A percentile compares a stretch with the other conserved stretches of the same genome.
phyloP scores from a whole-genome alignment of 2,888 invertebrate species.

The Heliconius hortense region DNA sequence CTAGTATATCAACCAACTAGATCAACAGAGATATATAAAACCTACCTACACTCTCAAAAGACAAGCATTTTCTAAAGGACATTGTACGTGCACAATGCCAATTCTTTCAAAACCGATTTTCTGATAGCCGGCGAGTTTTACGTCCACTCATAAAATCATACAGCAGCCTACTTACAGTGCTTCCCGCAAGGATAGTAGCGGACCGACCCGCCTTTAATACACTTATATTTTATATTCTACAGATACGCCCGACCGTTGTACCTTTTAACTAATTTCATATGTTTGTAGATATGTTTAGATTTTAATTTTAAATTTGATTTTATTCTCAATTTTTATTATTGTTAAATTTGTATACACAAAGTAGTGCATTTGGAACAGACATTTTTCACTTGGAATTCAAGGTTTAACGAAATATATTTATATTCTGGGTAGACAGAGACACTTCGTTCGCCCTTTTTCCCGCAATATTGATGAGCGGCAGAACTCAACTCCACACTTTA shows the following conservation, averaged over 20 bases:
- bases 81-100: constrained; percentile 28
- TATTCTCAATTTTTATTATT: too few relatives aligned
- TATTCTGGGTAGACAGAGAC: too few relatives aligned
- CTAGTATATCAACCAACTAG: neutral
- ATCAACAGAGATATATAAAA: constrained; percentile 5
- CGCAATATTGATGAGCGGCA: too few relatives aligned
- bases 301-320: neutral
- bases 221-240: constrained; percentile 13
- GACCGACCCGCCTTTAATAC: constrained; percentile 11
- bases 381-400: too few relatives aligned
- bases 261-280: neutral
- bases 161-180: constrained; percentile 23
- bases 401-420: too few relatives aligned
- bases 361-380: too few relatives aligned
- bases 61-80: constrained; percentile 14
- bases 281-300: neutral
- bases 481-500: too few relatives aligned
- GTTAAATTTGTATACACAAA: too few relatives aligned
- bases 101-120: constrained; percentile 29
- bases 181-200: constrained; percentile 16
- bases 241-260: neutral
- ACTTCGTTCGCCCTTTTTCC: too few relatives aligned
- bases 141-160: constrained; percentile 40
- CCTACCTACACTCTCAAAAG: neutral
- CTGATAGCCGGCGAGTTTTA: constrained; percentile 31